These are phyloP conservation scores for Cylas formicarius DNA, from an alignment of 1,140 invertebrate species.

Conservation along the genomic window DNA sequence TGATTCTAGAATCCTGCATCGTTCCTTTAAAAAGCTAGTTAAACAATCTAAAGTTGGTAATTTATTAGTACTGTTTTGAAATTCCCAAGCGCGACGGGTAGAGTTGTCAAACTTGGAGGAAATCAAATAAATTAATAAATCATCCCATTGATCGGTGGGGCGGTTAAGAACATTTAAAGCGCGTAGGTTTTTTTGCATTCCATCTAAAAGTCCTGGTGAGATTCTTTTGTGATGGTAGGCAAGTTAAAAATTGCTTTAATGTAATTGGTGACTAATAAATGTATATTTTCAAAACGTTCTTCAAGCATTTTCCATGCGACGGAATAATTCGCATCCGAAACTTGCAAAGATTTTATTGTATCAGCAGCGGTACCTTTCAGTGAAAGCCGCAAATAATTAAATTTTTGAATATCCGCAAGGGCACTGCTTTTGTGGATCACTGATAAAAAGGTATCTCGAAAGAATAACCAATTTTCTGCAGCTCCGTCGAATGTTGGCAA, in stretches of 20 bases:
- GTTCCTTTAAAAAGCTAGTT: no score
- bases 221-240: conserved; percentile 14
- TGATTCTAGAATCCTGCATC: no score
- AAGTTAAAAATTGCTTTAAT: conserved; percentile 17
- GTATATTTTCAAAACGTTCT: conserved; percentile 34
- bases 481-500: conserved; percentile 32
- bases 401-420: conserved; percentile 30
- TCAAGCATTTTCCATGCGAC: conserved; percentile 34
- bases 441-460: conserved; percentile 32
- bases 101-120: conserved; percentile 23
- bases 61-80: no score
- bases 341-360: conserved; percentile 30
- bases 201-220: conserved; percentile 11
- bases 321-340: conserved; percentile 30
- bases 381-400: conserved; percentile 32
- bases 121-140: conserved; percentile 20
- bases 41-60: no score
- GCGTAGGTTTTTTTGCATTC: conserved; percentile 12
- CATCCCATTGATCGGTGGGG: conserved; percentile 17
- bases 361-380: conserved; percentile 30
- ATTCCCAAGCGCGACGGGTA: conserved; percentile 27
- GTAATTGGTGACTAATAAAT: conserved; percentile 25
- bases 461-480: conserved; percentile 33
- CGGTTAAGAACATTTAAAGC: conserved; percentile 14
- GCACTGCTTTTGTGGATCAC: conserved; percentile 29